A percentile compares a stretch with the other conserved stretches of the same genome.
Evolutionary conservation across 1,140 invertebrate species (phyloP).

Genomic region (Trachymyrmex cornetzi): DNA sequence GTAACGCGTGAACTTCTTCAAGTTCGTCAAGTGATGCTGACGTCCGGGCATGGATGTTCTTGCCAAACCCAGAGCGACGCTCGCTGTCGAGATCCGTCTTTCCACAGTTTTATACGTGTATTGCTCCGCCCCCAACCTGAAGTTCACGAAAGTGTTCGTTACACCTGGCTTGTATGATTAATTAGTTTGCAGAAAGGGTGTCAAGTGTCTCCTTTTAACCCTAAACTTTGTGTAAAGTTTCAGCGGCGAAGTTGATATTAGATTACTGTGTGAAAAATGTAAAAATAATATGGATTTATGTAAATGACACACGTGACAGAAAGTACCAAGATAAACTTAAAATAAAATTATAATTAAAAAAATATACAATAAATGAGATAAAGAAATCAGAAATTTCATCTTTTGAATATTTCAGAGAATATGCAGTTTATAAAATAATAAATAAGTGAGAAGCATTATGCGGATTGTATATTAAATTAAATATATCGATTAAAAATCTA

Average conservation of each 20-base stretch:
- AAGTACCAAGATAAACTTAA: not conserved
- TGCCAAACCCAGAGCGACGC: constrained; percentile 83
- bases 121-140: constrained; percentile 82
- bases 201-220: constrained; percentile 44
- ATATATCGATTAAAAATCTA: not conserved
- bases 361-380: not conserved
- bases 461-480: not conserved
- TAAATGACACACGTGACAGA: not conserved
- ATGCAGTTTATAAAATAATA: not conserved
- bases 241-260: not conserved
- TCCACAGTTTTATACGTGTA: constrained; percentile 85
- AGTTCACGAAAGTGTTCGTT: constrained; percentile 40
- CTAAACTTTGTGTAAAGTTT: constrained; percentile 9
- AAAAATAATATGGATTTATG: not conserved
- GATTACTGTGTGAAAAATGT: constrained; percentile 27
- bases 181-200: constrained; percentile 30
- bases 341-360: not conserved
- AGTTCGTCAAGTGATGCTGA: constrained; percentile 83
- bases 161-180: constrained; percentile 46
- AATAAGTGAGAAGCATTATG: not conserved
- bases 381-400: not conserved
- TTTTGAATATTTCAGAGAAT: constrained; percentile 2
- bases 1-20: constrained; percentile 96
- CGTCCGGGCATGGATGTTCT: constrained; percentile 85
- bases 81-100: constrained; percentile 84